Evolutionary conservation across 2,113 vertebrate genomes (phyloP).

Genomic region (Gymnocephalus cernua): DNA sequence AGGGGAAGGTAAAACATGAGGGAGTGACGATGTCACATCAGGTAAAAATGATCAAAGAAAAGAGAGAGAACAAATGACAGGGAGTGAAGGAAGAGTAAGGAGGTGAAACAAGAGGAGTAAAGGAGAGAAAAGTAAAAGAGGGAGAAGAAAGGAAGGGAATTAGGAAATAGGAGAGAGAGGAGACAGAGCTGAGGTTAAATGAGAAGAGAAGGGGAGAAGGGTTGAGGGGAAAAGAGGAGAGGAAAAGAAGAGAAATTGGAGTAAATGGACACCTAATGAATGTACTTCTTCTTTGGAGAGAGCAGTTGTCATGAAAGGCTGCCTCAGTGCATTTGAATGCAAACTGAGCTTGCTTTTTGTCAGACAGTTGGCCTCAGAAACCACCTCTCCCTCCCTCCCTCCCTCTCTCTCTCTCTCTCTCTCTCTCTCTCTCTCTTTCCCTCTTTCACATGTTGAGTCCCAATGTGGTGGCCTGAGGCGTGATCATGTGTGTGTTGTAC

Average conservation of each 20-base stretch:
- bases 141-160: not conserved
- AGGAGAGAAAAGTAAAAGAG: not conserved
- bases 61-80: not conserved
- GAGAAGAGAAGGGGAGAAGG: not conserved
- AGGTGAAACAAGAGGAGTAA: not conserved
- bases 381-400: not conserved
- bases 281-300: conserved; percentile 14
- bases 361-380: conserved; percentile 42
- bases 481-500: conserved; percentile 15
- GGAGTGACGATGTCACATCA: not conserved
- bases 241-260: not conserved
- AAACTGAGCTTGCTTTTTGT: conserved; percentile 36
- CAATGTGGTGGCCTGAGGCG: not conserved
- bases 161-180: not conserved
- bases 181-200: not conserved
- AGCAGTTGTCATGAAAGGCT: conserved; percentile 21
- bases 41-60: not conserved
- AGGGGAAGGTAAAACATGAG: not conserved
- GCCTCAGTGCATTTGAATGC: conserved; percentile 54
- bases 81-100: not conserved
- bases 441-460: conserved; percentile 35
- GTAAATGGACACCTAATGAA: conserved; percentile 10
- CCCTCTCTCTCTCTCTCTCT: not conserved
- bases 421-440: not conserved
- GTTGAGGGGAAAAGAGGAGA: not conserved